phyloP scores from a whole-genome alignment of 2,888 invertebrate species.

The Pharmacophagus antenor region DNA sequence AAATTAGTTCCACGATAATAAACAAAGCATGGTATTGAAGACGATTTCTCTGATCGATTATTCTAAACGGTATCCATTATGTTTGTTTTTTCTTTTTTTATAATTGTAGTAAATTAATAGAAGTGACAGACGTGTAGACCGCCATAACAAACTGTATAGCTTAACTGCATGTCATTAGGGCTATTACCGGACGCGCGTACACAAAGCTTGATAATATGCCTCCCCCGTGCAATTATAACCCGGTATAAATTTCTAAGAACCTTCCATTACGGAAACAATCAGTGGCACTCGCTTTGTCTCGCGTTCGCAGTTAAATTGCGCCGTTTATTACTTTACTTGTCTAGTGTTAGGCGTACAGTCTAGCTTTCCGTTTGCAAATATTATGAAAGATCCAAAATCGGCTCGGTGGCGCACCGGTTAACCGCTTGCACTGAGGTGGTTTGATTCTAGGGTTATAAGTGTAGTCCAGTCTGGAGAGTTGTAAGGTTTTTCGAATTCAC shows the following conservation, averaged over 20 bases:
- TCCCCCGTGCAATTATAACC: slow-evolving; percentile 31
- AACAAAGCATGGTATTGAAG: not conserved
- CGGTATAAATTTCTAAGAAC: slow-evolving; percentile 33
- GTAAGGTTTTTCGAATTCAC: too few species aligned
- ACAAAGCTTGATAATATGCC: slow-evolving; percentile 30
- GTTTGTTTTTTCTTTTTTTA: too few species aligned
- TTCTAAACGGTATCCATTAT: not conserved
- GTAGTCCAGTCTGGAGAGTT: too few species aligned
- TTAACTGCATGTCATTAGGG: slow-evolving; percentile 19
- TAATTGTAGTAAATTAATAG: not conserved
- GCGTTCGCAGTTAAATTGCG: slow-evolving; percentile 6
- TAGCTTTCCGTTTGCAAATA: not conserved
- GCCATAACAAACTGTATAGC: not conserved
- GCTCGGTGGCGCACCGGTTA: too few species aligned
- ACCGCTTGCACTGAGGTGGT: too few species aligned
- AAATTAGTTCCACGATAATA: too few species aligned
- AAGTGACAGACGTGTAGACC: not conserved
- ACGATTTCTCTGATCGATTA: not conserved
- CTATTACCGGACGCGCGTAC: slow-evolving; percentile 27
- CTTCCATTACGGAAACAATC: slow-evolving; percentile 15
- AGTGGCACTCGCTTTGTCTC: slow-evolving; percentile 7
- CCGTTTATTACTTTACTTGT: not conserved
- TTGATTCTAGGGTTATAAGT: too few species aligned
- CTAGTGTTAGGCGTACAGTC: not conserved
- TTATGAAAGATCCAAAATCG: not conserved